A percentile compares a stretch with the other conserved stretches of the same genome.
Evolutionary conservation across 2,113 vertebrate species (phyloP).

Genomic region (Anolis carolinensis): DNA sequence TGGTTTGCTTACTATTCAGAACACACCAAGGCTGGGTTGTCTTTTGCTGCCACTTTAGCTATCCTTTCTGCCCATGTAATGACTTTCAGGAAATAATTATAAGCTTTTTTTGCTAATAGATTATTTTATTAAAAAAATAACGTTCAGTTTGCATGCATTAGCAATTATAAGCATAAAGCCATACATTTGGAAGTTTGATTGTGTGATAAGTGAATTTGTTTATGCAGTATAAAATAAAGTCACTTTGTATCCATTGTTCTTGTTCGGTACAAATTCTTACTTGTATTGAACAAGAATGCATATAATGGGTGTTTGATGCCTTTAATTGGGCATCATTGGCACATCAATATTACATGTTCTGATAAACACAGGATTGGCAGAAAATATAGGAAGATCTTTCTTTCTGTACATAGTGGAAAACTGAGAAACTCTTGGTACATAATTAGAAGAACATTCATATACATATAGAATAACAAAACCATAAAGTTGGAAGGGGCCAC

Average conservation of each 20-base stretch:
- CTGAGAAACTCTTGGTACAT: background rate
- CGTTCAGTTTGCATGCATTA: conserved; percentile 14
- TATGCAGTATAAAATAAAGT: background rate
- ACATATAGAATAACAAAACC: no score
- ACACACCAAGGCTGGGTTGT: rapidly evolving
- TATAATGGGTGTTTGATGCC: background rate
- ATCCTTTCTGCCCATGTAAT: background rate
- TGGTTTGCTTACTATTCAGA: background rate
- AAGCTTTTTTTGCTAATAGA: conserved; percentile 9
- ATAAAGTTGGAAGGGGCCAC: no score
- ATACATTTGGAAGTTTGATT: background rate
- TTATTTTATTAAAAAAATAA: conserved; percentile 19
- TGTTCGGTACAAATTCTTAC: background rate
- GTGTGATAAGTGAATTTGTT: background rate
- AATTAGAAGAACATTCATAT: no score
- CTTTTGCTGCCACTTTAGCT: background rate
- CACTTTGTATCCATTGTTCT: background rate
- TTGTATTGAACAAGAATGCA: no score
- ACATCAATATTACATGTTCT: background rate
- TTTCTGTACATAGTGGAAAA: conserved; percentile 11
- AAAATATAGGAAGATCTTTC: background rate
- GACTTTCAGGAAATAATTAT: background rate
- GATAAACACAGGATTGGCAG: background rate
- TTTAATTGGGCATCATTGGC: background rate
- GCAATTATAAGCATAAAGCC: conserved; percentile 13